Base-by-base conservation (phyloP, 2,113 vertebrate species). In the Columbina picui region DNA sequence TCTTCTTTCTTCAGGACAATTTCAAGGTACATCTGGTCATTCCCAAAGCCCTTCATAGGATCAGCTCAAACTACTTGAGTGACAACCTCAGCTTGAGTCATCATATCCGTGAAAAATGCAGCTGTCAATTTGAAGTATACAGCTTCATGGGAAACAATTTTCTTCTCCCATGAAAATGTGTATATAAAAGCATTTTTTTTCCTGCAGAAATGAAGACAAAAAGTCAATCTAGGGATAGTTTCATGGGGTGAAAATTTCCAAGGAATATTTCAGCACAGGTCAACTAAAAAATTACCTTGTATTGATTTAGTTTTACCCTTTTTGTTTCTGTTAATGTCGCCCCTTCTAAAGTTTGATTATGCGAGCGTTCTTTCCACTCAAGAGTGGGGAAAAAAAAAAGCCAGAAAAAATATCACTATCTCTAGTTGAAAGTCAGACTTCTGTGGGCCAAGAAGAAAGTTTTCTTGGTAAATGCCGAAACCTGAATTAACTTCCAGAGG, bases 101-200 rank as follows among this genome's bases (percentile, higher is more conserved):
- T 95, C 88, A 93, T 43, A 91, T 36, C 56, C 14, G 1, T 81
- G 79, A 94, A 88, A 90, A 94, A 95, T 86, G 60, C 60, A 92
- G 80, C 89, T 91, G 69, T 91, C 69, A 78, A 56, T 27, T 38
- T 90, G 41, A 95, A 84, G 47, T 60, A 81, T 68, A 60, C 60
- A 95, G 79, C 71, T 93, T 88, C 55, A 80, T 81, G 56, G 76
- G 77, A 94, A 96, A 86, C 49, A 70, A 52, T 84, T 84, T 78
- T 84, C 39, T 13, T 75, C 47, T 86, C 27, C 47, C 36, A 60
- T 56, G 68, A 78, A 95, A 90, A 88, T 43, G 56, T 55, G 75
- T 60, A n/a, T 68, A 74, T 60, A 77, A 92, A 95, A 78, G 5
- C 13, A 49, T 9, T 71, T 94, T 89, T 89, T 79, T 82, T 32